Base-by-base conservation (phyloP, 2,888 invertebrate genomes). In the Malachius bipustulatus region DNA sequence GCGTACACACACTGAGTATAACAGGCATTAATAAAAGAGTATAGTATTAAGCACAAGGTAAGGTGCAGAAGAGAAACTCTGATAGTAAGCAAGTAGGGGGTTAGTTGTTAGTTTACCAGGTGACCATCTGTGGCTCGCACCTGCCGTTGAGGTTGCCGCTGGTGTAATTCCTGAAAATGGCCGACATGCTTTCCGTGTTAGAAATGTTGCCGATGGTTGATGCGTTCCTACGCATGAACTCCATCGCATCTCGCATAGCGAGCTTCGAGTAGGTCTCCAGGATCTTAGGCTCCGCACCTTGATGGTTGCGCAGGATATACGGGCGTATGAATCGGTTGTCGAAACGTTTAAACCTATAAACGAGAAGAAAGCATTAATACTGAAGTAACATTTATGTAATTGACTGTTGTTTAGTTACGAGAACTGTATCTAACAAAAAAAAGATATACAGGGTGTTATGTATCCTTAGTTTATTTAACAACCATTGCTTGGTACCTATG, bases 301-400 rank as follows among this genome's bases (percentile, higher is more conserved):
- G 82, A 57, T 82, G 77, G 62, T 90, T 82, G 49, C 89, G 73
- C 45, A 90, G 70, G 49, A 94, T 65, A 55, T 84, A 77, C 13
- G 91, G 93, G 45, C 91, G 76, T 51, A 96, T 82, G 63, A 89
- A 94, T 56, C 82, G 79, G 65, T 88, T 90, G 65, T 94, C 93
- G 63, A 91, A 90, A 49, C 89, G 75, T 62, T 93, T 91, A 63
- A 93, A 94, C 60, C 81, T 81, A 53, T 14, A 54, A 53, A 31
- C n/a, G n/a, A n/a, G n/a, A n/a, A n/a, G 40, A 35, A 30, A 38
- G 35, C n/a, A 14, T 11, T 10, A 30, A n/a, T n/a, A 35, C 27
- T 35, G 4, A 16, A 33, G 14, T 19, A 16, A 35, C n/a, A 24
- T 32, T 14, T 10, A 12, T 35, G n/a, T n/a, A n/a, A n/a, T n/a